Evolutionary conservation across 2,888 invertebrate genomes (phyloP).

Genomic region (Nebria salina): DNA sequence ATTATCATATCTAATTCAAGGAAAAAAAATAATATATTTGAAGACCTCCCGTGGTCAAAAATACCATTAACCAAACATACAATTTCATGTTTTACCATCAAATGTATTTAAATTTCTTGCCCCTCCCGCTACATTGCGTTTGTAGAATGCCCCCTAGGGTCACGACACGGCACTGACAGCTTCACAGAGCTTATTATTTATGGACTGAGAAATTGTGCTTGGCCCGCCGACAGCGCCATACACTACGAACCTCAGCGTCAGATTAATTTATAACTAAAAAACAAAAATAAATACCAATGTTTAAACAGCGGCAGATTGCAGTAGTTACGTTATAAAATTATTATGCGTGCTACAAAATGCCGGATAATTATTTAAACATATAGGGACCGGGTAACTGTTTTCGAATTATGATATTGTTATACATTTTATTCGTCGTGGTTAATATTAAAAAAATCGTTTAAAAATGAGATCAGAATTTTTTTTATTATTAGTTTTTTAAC

Average conservation of each 20-base stretch:
- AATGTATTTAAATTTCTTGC: constrained; percentile 33
- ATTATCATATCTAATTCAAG: neutral
- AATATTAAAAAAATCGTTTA: no score
- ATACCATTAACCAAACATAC: constrained; percentile 38
- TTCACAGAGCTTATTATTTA: constrained; percentile 37
- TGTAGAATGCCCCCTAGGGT: neutral
- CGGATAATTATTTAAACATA: neutral
- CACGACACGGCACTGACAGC: constrained; percentile 27
- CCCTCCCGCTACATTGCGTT: constrained; percentile 12
- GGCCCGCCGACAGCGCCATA: constrained; percentile 28
- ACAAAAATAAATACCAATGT: neutral
- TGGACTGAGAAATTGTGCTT: constrained; percentile 40
- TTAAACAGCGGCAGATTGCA: neutral
- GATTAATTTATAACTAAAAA: neutral
- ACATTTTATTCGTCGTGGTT: no score
- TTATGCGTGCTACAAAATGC: neutral
- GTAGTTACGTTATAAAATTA: neutral
- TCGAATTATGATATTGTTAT: no score
- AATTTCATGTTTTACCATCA: constrained; percentile 13
- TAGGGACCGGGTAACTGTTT: no score
- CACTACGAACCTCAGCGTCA: neutral
- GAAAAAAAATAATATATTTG: neutral
- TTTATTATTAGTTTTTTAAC: no score
- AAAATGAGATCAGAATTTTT: no score
- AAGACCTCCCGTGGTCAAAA: constrained; percentile 22